Conservation (phyloP, 2,888 invertebrate species). For the Ceraclea dissimilis region DNA sequence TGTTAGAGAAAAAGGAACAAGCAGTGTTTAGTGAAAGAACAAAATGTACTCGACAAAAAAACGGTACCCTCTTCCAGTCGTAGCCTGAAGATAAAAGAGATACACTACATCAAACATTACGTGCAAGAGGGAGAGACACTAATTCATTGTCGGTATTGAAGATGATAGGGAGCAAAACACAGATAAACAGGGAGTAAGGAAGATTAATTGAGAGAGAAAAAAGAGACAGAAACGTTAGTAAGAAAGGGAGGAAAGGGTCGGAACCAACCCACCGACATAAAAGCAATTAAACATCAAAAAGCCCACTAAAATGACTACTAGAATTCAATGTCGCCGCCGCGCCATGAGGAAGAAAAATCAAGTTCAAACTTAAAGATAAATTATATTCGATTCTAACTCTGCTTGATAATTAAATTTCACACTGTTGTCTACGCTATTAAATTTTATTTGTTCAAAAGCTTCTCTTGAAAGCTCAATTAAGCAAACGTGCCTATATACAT, state of each 20-base stretch:
- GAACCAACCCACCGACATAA: conserved; percentile 10
- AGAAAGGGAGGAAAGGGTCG: conserved; percentile 2
- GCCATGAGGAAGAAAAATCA: not conserved
- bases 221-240: not conserved
- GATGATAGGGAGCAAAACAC: not conserved
- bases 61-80: too few relatives aligned
- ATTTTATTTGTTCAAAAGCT: too few relatives aligned
- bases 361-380: too few relatives aligned
- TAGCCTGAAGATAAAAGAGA: too few relatives aligned
- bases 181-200: conserved; percentile 5
- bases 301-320: not conserved
- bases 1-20: not conserved
- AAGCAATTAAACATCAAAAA: conserved; percentile 24
- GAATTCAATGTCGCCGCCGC: not conserved
- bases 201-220: conserved; percentile 1
- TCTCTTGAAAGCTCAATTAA: too few relatives aligned
- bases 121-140: not conserved
- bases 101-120: not conserved
- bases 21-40: not conserved
- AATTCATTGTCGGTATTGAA: too few relatives aligned
- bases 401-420: too few relatives aligned
- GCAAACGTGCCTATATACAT: too few relatives aligned
- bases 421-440: too few relatives aligned
- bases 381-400: too few relatives aligned
- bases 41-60: not conserved